A percentile compares a stretch with the other conserved stretches of the same genome.
phyloP scores from a whole-genome alignment of 2,888 invertebrate species.

The Folsomia candida region DNA sequence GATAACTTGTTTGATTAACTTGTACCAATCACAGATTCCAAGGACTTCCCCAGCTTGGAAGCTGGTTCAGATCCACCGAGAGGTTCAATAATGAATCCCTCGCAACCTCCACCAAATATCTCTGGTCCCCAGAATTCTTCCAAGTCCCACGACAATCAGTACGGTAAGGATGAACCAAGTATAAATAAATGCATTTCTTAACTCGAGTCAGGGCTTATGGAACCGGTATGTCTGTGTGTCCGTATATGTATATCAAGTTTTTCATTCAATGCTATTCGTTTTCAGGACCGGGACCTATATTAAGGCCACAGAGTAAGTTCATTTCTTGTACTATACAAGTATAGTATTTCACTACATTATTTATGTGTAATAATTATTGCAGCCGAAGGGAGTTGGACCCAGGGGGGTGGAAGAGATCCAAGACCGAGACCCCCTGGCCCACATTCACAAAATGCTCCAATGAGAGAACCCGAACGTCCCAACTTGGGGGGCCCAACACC shows the following conservation, averaged over 20 bases:
- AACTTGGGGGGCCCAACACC: slow-evolving; percentile 49
- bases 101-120: slow-evolving; percentile 12
- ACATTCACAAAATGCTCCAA: slow-evolving; percentile 61
- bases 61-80: slow-evolving; percentile 28
- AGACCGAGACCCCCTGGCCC: slow-evolving; percentile 51
- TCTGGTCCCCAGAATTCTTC: slow-evolving; percentile 40
- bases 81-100: slow-evolving; percentile 16
- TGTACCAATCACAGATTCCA: too few species aligned
- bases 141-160: slow-evolving; percentile 50
- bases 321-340: neutral
- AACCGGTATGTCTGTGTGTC: too few species aligned
- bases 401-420: slow-evolving; percentile 49
- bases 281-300: slow-evolving; percentile 44
- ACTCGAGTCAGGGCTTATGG: too few species aligned
- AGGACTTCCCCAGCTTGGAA: too few species aligned
- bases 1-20: too few species aligned
- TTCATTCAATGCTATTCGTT: neutral
- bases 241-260: too few species aligned
- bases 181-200: too few species aligned
- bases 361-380: neutral
- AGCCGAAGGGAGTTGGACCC: slow-evolving; percentile 51
- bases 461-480: slow-evolving; percentile 55
- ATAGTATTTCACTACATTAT: neutral
- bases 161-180: slow-evolving; percentile 38
- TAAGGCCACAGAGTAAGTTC: slow-evolving; percentile 50